A percentile compares a stretch with the other conserved stretches of the same genome.
Conservation (phyloP, 2,888 invertebrate genomes). For the Leucoptera coffeella region DNA sequence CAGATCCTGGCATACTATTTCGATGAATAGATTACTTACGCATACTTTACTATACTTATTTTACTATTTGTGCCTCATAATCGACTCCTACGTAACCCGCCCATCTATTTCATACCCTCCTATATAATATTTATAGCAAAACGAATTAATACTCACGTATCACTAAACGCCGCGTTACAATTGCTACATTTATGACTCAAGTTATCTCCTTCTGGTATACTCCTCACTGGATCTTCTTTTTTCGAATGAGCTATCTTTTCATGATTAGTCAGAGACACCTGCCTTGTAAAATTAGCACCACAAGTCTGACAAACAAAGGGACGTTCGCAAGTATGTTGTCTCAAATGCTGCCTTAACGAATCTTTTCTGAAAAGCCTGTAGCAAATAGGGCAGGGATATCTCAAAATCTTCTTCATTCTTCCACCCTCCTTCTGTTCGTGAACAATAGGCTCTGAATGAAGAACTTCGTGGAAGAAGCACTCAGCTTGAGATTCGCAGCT, state of each 20-base stretch:
- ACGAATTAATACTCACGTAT: too few relatives aligned
- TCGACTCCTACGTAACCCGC: too few relatives aligned
- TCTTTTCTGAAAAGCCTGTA: constrained; percentile 58
- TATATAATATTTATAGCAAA: too few relatives aligned
- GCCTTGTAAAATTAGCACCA: constrained; percentile 57
- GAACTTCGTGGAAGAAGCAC: constrained; percentile 64
- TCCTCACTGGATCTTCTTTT: too few relatives aligned
- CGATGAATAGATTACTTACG: too few relatives aligned
- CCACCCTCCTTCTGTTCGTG: constrained; percentile 15
- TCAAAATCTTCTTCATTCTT: constrained; percentile 21
- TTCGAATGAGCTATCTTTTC: constrained; percentile 48
- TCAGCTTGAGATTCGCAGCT: constrained; percentile 63
- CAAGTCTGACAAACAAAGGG: constrained; percentile 63
- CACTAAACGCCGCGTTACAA: too few relatives aligned
- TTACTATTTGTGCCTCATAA: too few relatives aligned
- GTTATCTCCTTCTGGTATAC: too few relatives aligned
- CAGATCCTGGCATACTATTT: too few relatives aligned
- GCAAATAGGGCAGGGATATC: constrained; percentile 64
- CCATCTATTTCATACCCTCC: too few relatives aligned
- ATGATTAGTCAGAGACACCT: constrained; percentile 61
- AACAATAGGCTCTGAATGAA: constrained; percentile 50
- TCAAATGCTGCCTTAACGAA: constrained; percentile 63
- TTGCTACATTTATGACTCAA: too few relatives aligned
- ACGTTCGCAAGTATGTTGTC: constrained; percentile 68
- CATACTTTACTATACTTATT: too few relatives aligned